phyloP scores from a whole-genome alignment of 2,113 vertebrate genomes.

The Edolisoma coerulescens region DNA sequence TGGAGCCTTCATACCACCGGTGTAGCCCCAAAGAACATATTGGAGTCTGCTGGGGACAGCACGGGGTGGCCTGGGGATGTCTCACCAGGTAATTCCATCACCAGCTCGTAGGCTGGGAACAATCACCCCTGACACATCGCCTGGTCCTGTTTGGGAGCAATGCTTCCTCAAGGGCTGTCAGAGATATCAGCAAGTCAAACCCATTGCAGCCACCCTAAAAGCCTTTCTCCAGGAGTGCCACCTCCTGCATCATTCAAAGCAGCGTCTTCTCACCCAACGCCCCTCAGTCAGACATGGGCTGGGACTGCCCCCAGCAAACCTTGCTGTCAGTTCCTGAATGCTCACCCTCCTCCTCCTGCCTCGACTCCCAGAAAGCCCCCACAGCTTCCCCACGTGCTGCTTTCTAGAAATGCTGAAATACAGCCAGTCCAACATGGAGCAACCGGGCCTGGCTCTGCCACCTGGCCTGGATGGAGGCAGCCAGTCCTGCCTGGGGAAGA shows the following conservation, averaged over 20 bases:
- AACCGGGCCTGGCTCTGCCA: rapidly evolving
- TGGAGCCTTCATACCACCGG: background rate
- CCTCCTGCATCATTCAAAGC: background rate
- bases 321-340: background rate
- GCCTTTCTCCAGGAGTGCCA: background rate
- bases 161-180: background rate
- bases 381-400: rapidly evolving
- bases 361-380: background rate
- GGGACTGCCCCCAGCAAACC: background rate
- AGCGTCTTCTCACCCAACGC: rapidly evolving
- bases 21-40: background rate
- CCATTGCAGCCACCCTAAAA: background rate
- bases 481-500: background rate
- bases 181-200: background rate
- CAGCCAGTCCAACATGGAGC: rapidly evolving
- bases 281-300: background rate
- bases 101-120: background rate
- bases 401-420: background rate
- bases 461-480: background rate
- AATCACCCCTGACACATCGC: background rate
- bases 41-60: background rate
- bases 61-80: background rate
- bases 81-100: background rate
- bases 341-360: background rate
- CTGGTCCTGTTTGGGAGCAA: background rate